These are phyloP conservation scores for Ramphastos sulfuratus DNA, from an alignment of 2,113 vertebrate species.

Conservation along the genomic window DNA sequence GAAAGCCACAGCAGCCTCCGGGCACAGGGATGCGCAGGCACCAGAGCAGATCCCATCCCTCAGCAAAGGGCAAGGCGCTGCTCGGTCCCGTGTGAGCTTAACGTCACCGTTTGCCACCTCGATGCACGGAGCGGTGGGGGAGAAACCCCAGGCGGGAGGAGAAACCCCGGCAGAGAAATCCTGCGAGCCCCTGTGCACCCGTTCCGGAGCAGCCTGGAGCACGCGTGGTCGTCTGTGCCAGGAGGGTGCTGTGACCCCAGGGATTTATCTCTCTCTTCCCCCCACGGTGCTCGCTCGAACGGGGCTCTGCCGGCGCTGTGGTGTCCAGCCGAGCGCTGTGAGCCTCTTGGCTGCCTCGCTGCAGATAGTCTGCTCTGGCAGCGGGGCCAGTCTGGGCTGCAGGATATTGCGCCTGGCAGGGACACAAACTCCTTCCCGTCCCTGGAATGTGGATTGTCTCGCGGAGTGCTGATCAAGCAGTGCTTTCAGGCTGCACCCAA, in stretches of 20 bases:
- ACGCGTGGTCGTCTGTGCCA: not conserved
- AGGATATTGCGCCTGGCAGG: constrained; percentile 72
- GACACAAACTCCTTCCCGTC: constrained; percentile 65
- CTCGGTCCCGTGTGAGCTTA: not conserved
- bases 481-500: constrained; percentile 60
- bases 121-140: not conserved
- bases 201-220: not conserved
- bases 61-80: not conserved
- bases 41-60: not conserved
- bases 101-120: not conserved
- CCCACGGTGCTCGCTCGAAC: not conserved
- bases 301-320: not conserved
- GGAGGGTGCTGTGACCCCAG: not conserved
- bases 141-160: not conserved
- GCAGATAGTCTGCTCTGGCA: constrained; percentile 80
- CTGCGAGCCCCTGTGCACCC: not conserved
- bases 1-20: not conserved
- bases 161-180: not conserved
- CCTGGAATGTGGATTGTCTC: constrained; percentile 75
- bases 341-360: constrained; percentile 65
- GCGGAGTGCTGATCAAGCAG: constrained; percentile 59
- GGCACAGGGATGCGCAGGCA: not conserved
- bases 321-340: constrained; percentile 34
- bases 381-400: constrained; percentile 65
- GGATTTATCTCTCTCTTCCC: constrained; percentile 24